Percentiles rank a stretch among this genome's conserved stretches.
Conservation (phyloP, 2,797 vertebrate genomes). For the Malacoraja senta region DNA sequence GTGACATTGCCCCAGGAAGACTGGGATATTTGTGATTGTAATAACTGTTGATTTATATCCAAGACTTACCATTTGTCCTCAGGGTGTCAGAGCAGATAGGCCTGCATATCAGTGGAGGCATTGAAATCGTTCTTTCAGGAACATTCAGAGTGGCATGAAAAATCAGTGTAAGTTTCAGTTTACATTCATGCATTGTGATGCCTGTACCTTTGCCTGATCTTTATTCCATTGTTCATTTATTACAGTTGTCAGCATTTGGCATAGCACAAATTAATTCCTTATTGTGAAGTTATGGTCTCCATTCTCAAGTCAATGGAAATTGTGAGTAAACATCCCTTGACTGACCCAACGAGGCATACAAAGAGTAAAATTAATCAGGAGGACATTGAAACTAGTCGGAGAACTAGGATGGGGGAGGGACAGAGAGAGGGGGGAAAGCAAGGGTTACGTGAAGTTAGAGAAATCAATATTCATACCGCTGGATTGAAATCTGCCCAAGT, state of each 20-base stretch:
- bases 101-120: not conserved
- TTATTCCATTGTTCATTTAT: not conserved
- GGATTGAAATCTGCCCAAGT: no score
- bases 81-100: not conserved
- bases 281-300: not conserved
- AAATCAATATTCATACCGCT: no score
- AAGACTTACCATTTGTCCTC: not conserved
- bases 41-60: not conserved
- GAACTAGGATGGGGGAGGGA: no score
- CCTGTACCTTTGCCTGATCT: not conserved
- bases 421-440: no score
- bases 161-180: not conserved
- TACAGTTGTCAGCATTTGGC: not conserved
- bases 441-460: no score
- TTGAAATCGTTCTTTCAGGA: not conserved
- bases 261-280: not conserved
- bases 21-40: not conserved
- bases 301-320: no score
- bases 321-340: no score
- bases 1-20: slow-evolving; percentile 15
- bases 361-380: no score
- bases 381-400: no score
- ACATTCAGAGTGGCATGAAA: not conserved
- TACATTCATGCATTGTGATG: not conserved
- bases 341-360: no score